Evolutionary conservation across 2,888 invertebrate genomes (phyloP), one percentile per base, ranked within the genome.

Genomic region (Lochmaea crataegi): DNA sequence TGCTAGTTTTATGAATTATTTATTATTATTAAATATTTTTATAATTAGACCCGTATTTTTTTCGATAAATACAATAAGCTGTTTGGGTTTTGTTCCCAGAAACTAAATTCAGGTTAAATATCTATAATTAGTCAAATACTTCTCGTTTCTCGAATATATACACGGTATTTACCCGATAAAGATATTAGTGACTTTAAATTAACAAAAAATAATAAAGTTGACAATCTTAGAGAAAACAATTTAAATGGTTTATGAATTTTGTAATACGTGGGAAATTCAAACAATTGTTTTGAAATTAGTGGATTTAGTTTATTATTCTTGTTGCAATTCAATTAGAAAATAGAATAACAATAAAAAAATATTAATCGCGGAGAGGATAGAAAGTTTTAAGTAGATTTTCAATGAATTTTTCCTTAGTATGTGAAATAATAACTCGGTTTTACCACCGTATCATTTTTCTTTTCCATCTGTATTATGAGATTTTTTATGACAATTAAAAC

Each of bases 241-340:
- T 60, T 42, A 69, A 69, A 69, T 22, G 56, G 14, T 61, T 32
- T 32, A 32, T 61, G 56, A 73, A 76, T 78, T 77, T 76, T 73
- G 74, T 68, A 78, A 78, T 70, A 65, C 78, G 78, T 81, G 81
- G 74, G 81, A 81, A 75, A 56, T 76, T 76, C 74, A 63, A 72
- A 77, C 73, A 78, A 79, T 77, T 63, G 78, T 80, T 80, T 77
- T 71, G 80, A 77, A 80, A 80, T 79, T 76, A 77, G 76, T 63
- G 76, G 76, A 79, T 80, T 79, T 75, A 76, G 79, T 79, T 78
- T 80, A 78, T 51, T 65, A 69, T 66, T 75, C 73, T 75, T 73
- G 71, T 75, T 70, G 72, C 71, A 70, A 75, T 60, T 60, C 51
- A 41, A 57, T 58, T 65, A 18, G 41, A 60, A 65, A 56, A 32